A percentile compares a stretch with the other conserved stretches of the same genome.
phyloP scores from a whole-genome alignment of 2,797 vertebrate species.

The Macroramphosus scolopax region DNA sequence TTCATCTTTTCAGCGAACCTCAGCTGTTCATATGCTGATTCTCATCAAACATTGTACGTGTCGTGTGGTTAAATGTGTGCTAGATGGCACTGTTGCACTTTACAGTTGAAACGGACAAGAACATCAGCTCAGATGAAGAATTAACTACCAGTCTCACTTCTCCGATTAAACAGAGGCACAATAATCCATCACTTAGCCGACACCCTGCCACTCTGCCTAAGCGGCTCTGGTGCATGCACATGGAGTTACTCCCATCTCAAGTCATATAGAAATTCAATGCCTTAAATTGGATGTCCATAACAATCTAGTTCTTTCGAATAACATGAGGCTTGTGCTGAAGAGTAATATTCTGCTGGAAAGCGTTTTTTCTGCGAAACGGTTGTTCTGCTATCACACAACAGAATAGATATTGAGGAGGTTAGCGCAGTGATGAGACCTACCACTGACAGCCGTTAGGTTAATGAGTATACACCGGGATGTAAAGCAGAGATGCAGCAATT shows the following conservation, averaged over 20 bases:
- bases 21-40: constrained; percentile 2
- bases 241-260: constrained; percentile 17
- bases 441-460: constrained; percentile 4
- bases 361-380: background rate
- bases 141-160: constrained; percentile 16
- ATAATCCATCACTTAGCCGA: constrained; percentile 60
- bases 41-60: too few species aligned
- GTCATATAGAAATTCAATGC: constrained; percentile 20
- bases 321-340: constrained; percentile 6
- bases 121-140: constrained; percentile 11
- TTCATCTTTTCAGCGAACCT: constrained; percentile 4
- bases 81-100: constrained; percentile 83
- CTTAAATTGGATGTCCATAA: constrained; percentile 24
- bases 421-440: constrained; percentile 5
- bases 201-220: constrained; percentile 43
- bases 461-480: constrained; percentile 4
- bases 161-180: constrained; percentile 33
- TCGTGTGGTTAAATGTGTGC: constrained; percentile 29
- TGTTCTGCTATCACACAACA: too few species aligned
- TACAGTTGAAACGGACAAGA: constrained; percentile 10
- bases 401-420: background rate
- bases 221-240: constrained; percentile 31
- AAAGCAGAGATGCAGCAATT: constrained; percentile 4
- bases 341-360: constrained; percentile 3
- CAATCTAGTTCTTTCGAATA: constrained; percentile 6